Evolutionary conservation across 2,888 invertebrate species (phyloP).

Genomic region (Netelia virgata): DNA sequence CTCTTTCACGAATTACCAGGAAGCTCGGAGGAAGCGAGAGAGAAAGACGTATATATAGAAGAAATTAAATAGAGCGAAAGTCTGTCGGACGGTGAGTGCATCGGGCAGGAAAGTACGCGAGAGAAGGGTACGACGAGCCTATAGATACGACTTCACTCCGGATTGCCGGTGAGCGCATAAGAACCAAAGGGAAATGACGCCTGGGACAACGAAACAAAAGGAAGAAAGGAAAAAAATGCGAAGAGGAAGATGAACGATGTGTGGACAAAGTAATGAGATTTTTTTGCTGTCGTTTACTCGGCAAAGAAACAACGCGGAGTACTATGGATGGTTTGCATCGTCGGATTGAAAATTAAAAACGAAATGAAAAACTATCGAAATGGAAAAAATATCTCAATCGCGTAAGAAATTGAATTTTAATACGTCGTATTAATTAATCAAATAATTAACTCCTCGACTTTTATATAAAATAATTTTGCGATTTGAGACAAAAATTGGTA

Average conservation of each 20-base stretch:
- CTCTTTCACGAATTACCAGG: conserved; percentile 10
- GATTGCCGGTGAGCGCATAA: conserved; percentile 36
- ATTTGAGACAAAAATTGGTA: no score
- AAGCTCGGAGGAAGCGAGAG: conserved; percentile 1
- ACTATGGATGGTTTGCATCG: conserved; percentile 7
- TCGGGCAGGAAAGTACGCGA: conserved; percentile 44
- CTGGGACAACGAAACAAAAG: conserved; percentile 23
- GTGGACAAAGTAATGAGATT: conserved; percentile 66
- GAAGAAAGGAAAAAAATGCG: conserved; percentile 50
- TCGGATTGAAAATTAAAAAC: background rate
- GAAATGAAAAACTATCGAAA: background rate
- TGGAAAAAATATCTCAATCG: background rate
- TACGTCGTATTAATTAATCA: no score
- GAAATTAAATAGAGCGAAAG: conserved; percentile 66
- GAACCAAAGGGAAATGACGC: conserved; percentile 60
- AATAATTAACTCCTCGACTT: no score
- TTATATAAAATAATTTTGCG: no score
- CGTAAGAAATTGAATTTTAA: background rate
- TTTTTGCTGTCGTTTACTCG: conserved; percentile 14
- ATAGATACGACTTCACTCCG: background rate
- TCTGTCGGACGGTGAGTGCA: conserved; percentile 51
- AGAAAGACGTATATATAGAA: conserved; percentile 8
- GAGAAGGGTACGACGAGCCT: conserved; percentile 34
- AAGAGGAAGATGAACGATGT: conserved; percentile 64
- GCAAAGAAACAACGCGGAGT: conserved; percentile 46